Base-by-base conservation (phyloP, 2,113 vertebrate species). In the Anser brachyrhynchus region DNA sequence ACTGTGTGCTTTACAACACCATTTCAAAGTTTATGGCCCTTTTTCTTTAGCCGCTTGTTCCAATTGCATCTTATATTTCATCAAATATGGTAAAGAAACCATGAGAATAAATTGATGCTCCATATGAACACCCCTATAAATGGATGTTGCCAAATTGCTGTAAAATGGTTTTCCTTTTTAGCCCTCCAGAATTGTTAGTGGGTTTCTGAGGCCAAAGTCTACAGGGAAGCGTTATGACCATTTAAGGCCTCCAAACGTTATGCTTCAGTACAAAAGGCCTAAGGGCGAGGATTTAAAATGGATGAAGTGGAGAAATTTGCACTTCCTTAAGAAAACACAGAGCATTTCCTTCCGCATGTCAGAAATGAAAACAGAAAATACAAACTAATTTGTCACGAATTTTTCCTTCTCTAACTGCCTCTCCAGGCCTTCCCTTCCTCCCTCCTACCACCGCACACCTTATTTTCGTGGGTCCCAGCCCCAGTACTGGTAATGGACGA, bases 231-330 rank as follows among this genome's bases (percentile, higher is more conserved):
- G 93, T 98, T 98, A 98, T 93, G 95, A 96, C 98, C 96, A 94
- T 98, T 98, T 98, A 98, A 98, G 98, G 98, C 96, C 98, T 98
- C 98, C 98, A 98, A 98, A 98, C 98, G 98, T 98, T 98, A 97
- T 84, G 97, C 98, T 98, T 98, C 98, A 96, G 98, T 98, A 98
- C 98, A 97, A 98, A 98, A 98, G 97, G 98, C 98, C 98, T 98
- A 97, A 93, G 97, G 98, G 97, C 57, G 97, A 98, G 98, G 97
- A 98, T 98, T 98, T 98, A 94, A 98, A 98, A 98, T 98, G 98
- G 98, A 99, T 98, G 98, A 99, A 98, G 98, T 98, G 98, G 98
- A 98, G 98, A 99, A 99, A 99, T 99, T 98, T 98, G 98, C 98
- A 99, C 98, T 99, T 99, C 98, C 98, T 98, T 98, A 99, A 98